Percentiles rank a stretch among this genome's conserved stretches.
These are phyloP conservation scores for Spodoptera littoralis DNA, from an alignment of 2,888 invertebrate species.

Conservation along the genomic window DNA sequence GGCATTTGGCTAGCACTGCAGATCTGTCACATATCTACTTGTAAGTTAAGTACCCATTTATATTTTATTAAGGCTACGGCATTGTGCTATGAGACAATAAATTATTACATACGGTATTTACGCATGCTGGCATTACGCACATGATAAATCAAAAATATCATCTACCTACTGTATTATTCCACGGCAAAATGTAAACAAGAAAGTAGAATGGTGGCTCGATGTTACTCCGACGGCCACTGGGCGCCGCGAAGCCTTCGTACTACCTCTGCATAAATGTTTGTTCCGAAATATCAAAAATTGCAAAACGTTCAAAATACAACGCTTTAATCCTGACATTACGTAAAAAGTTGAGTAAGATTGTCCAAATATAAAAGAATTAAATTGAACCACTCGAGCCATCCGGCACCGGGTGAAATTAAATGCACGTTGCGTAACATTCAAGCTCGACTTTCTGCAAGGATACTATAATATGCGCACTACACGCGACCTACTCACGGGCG, in stretches of 20 bases:
- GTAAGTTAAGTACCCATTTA: background rate
- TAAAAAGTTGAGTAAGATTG: slow-evolving; percentile 82
- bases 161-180: slow-evolving; percentile 61
- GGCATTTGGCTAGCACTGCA: no score
- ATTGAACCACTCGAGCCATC: slow-evolving; percentile 70
- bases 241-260: slow-evolving; percentile 63
- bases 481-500: slow-evolving; percentile 41
- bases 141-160: slow-evolving; percentile 63
- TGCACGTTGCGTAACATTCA: slow-evolving; percentile 71
- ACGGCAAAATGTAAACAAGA: slow-evolving; percentile 68
- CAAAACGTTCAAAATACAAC: slow-evolving; percentile 77
- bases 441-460: slow-evolving; percentile 69
- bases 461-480: slow-evolving; percentile 58
- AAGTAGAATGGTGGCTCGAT: slow-evolving; percentile 70
- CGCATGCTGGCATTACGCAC: slow-evolving; percentile 49
- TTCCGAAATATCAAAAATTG: slow-evolving; percentile 81
- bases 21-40: background rate
- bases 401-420: slow-evolving; percentile 73
- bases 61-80: slow-evolving; percentile 31
- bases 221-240: slow-evolving; percentile 53
- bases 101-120: slow-evolving; percentile 54
- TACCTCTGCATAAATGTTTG: slow-evolving; percentile 70
- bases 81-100: slow-evolving; percentile 45
- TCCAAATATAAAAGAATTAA: slow-evolving; percentile 78
- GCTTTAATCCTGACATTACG: slow-evolving; percentile 83